Percentiles rank a stretch among this genome's conserved stretches.
Conservation (phyloP, 2,113 vertebrate genomes). For the Leiothrix lutea region DNA sequence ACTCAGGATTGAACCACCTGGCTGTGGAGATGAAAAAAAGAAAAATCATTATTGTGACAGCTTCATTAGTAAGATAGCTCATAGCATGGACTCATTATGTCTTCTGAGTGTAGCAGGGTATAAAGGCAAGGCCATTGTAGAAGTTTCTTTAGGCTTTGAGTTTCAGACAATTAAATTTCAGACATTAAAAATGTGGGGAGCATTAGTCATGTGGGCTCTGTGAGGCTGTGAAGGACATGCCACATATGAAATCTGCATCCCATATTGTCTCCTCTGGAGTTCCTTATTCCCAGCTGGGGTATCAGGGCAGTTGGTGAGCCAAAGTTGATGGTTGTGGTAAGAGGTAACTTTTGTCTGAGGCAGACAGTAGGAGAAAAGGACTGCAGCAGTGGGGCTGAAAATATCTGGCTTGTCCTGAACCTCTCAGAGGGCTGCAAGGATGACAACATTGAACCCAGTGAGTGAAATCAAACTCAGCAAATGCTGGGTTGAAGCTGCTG, state of each 20-base stretch:
- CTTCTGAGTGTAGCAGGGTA: neutral
- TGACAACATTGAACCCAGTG: fast-evolving
- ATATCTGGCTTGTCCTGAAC: neutral
- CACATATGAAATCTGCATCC: neutral
- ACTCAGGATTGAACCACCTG: neutral
- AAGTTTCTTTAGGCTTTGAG: neutral
- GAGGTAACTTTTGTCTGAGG: neutral
- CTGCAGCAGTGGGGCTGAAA: neutral
- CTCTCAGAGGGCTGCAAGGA: neutral
- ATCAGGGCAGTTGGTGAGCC: neutral
- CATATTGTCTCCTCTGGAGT: neutral
- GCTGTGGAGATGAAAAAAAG: neutral
- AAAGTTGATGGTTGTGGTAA: neutral
- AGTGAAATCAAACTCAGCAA: neutral
- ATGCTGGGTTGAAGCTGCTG: neutral
- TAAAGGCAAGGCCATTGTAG: neutral
- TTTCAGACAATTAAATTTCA: neutral
- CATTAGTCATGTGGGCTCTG: neutral
- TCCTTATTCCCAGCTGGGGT: neutral
- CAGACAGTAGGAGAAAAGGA: neutral
- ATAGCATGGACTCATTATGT: neutral
- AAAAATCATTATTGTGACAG: neutral
- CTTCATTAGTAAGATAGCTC: neutral
- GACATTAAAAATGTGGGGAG: neutral
- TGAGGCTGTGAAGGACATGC: neutral